Conservation (phyloP, 1,140 invertebrate genomes). For the Triops longicaudatus region DNA sequence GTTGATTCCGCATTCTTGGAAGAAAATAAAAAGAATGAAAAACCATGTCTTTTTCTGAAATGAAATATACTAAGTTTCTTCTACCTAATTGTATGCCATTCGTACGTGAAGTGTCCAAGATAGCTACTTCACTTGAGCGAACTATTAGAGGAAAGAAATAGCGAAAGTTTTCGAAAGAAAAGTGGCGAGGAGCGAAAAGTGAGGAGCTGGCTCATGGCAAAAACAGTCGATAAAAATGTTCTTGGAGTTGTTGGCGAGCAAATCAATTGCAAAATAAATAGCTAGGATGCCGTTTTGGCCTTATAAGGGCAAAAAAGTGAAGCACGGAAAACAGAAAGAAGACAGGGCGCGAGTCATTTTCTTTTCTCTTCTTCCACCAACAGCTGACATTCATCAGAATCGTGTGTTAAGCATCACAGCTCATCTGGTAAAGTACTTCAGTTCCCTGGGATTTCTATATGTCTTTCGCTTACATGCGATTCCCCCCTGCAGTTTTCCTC, state of each 20-base stretch:
- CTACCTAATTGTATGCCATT: too few species aligned
- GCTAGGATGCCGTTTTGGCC: neutral
- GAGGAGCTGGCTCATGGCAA: neutral
- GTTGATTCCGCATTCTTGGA: too few species aligned
- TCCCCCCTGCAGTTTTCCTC: neutral
- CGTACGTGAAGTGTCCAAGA: too few species aligned
- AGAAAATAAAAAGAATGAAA: too few species aligned
- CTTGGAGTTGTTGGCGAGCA: neutral
- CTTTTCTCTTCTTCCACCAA: neutral
- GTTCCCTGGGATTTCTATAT: neutral
- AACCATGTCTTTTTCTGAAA: too few species aligned
- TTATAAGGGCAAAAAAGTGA: neutral
- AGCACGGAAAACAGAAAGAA: too few species aligned
- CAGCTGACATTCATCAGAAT: constrained; percentile 15
- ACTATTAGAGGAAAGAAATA: too few species aligned
- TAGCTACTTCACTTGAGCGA: too few species aligned
- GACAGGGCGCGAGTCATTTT: neutral
- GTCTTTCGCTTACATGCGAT: neutral
- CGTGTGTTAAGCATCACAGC: neutral
- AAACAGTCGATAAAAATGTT: neutral
- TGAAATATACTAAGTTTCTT: too few species aligned
- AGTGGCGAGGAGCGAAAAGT: too few species aligned
- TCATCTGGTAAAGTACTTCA: neutral
- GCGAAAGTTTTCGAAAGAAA: too few species aligned
- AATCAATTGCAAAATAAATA: constrained; percentile 9